Evolutionary conservation across 1,140 invertebrate genomes (phyloP), one percentile per base, ranked within the genome.

Genomic region (Belonocnema kinseyi): DNA sequence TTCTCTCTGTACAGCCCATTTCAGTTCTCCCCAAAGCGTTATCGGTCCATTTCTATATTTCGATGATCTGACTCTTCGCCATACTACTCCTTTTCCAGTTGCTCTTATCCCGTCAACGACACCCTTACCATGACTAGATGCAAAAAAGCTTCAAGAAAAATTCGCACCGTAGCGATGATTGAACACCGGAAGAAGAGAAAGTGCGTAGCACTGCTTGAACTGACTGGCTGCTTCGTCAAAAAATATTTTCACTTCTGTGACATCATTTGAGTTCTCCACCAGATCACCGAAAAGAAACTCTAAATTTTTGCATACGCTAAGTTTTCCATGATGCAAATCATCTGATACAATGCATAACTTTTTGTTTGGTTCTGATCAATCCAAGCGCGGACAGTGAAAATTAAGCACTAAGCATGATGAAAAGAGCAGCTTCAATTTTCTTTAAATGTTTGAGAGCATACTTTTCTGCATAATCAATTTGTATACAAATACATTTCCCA

Each of bases 301-400:
- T 56, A 56, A 56, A 56, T 56, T 17, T 56, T 56, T 56, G 0
- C 10, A 56, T 19, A 56, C 16, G n/a, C 54, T 56, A 10, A 56
- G 3, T 19, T 56, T 56, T n/a, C 54, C 54, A 19, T 56, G 54
- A 6, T 56, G 10, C 11, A 56, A 56, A 56, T 56, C 14, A 56
- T 56, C 54, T 4, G 54, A 56, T 19, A 56, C n/a, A 56, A 56
- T 19, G 54, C 54, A 56, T 56, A 56, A 56, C 54, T 56, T 56
- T 56, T 56, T 5, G 16, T 17, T 56, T 17, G 54, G 19, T 17
- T 56, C 19, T 56, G n/a, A 56, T 0, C 54, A 56, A 56, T 56
- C 54, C 54, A 56, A 56, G 12, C 54, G 19, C 19, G n/a, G 7
- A 17, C 54, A 56, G 54, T 56, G n/a, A 56, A n/a, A n/a, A 56